These are phyloP conservation scores for Coenonympha glycerion DNA, from an alignment of 2,888 invertebrate genomes.

Conservation along the genomic window DNA sequence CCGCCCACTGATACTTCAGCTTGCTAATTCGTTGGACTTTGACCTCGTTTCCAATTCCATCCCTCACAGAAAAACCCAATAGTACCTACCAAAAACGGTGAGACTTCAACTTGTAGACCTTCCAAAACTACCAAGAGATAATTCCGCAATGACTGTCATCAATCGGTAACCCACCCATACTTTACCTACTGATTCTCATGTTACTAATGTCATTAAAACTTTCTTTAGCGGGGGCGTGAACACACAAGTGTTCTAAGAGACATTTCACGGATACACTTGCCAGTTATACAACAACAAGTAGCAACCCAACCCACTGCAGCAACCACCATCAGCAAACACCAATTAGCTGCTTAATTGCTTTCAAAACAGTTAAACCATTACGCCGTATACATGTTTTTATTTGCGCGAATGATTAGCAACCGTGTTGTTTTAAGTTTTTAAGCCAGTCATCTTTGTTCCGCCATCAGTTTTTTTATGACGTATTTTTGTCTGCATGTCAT, in stretches of 20 bases:
- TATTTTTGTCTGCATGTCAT: not conserved
- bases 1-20: too few species aligned
- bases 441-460: slow-evolving; percentile 15
- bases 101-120: too few species aligned
- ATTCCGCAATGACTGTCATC: too few species aligned
- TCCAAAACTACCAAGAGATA: too few species aligned
- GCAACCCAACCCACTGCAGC: slow-evolving; percentile 18
- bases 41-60: too few species aligned
- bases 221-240: slow-evolving; percentile 20
- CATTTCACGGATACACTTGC: slow-evolving; percentile 14
- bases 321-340: slow-evolving; percentile 24
- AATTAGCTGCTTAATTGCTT: slow-evolving; percentile 28
- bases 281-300: slow-evolving; percentile 17
- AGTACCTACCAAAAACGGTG: too few species aligned
- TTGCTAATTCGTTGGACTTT: too few species aligned
- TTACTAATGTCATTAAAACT: slow-evolving; percentile 8
- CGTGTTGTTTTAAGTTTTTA: slow-evolving; percentile 21
- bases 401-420: slow-evolving; percentile 22
- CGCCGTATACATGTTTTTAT: slow-evolving; percentile 22
- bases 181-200: not conserved
- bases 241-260: slow-evolving; percentile 18
- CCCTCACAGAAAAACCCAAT: too few species aligned
- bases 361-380: slow-evolving; percentile 26
- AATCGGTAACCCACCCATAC: too few species aligned
- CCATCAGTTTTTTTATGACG: slow-evolving; percentile 3